A percentile compares a stretch with the other conserved stretches of the same genome.
phyloP scores from a whole-genome alignment of 2,797 vertebrate species.

The Agapornis canus region DNA sequence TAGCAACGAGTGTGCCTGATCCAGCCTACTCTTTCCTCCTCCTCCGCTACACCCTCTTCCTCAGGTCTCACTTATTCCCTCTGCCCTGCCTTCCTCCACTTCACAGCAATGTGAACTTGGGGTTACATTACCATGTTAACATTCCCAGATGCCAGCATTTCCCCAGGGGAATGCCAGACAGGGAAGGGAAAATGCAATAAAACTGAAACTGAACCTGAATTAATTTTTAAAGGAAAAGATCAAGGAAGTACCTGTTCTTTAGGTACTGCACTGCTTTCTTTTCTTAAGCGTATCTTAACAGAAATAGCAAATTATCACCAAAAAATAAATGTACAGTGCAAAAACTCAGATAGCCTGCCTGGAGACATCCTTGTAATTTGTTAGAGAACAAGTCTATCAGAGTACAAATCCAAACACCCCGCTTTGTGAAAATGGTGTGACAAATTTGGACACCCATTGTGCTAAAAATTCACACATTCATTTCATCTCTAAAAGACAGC shows the following conservation, averaged over 20 bases:
- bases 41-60: background rate
- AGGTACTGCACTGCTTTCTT: background rate
- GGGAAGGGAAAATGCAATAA: background rate
- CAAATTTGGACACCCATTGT: background rate
- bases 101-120: accelerated
- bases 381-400: background rate
- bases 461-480: background rate
- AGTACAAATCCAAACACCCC: background rate
- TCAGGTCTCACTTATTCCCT: background rate
- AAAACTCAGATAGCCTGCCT: background rate
- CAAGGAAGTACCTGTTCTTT: background rate
- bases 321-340: background rate
- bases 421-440: background rate
- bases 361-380: background rate
- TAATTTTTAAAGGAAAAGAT: background rate
- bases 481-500: background rate
- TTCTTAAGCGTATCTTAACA: background rate
- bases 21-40: background rate
- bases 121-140: accelerated
- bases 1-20: accelerated
- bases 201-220: background rate
- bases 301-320: background rate
- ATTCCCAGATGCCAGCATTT: accelerated
- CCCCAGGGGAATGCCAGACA: background rate
- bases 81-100: accelerated